Evolutionary conservation across 2,113 vertebrate genomes (phyloP).

Genomic region (Acrocephalus kingi): DNA sequence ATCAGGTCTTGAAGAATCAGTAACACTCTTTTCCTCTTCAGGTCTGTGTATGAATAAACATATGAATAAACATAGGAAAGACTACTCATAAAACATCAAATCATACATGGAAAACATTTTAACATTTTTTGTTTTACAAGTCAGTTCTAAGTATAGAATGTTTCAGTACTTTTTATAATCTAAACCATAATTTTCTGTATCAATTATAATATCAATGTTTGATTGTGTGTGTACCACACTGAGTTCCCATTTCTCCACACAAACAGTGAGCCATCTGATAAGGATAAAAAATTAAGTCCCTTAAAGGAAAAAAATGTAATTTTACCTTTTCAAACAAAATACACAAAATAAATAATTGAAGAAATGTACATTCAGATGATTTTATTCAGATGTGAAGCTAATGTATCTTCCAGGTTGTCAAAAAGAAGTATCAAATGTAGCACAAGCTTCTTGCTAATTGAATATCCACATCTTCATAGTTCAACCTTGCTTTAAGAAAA

Average conservation of each 20-base stretch:
- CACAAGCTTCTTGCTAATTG: not conserved
- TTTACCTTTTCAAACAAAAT: not conserved
- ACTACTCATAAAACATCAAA: not conserved
- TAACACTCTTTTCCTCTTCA: not conserved
- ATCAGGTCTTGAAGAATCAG: not conserved
- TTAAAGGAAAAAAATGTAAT: not conserved
- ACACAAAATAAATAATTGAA: not conserved
- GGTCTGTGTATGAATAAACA: not conserved
- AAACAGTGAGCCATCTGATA: not conserved
- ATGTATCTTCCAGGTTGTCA: not conserved
- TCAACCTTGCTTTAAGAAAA: not conserved
- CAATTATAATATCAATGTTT: not conserved
- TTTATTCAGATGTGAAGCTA: not conserved
- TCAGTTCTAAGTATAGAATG: not conserved
- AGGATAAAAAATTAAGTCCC: not conserved
- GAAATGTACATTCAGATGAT: not conserved
- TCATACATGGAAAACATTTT: not conserved
- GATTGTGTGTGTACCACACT: not conserved
- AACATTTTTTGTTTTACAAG: not conserved
- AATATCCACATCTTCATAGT: not conserved
- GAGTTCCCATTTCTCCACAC: not conserved
- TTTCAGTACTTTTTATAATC: not conserved
- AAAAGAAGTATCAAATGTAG: not conserved
- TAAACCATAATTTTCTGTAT: not conserved
- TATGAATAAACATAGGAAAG: not conserved